These are phyloP conservation scores for Gallinago solitaria DNA, from an alignment of 2,797 vertebrate genomes.

Conservation along the genomic window DNA sequence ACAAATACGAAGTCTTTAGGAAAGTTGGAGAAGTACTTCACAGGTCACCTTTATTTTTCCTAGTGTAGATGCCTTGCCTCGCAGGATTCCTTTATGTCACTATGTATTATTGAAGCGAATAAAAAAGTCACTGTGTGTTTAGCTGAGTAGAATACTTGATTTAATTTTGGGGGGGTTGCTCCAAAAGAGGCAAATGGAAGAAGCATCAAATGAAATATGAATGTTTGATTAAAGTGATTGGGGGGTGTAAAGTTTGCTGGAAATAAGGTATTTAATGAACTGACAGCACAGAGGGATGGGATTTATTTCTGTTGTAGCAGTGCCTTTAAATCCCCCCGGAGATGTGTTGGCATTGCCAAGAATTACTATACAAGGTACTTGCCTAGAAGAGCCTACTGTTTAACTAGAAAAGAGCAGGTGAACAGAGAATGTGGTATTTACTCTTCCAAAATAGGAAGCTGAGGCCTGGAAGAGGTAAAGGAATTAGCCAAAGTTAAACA, in stretches of 20 bases:
- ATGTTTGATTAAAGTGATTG: neutral
- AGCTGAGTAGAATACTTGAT: neutral
- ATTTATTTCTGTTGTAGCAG: neutral
- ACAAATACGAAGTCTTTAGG: conserved; percentile 58
- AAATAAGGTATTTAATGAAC: neutral
- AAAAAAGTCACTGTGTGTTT: conserved; percentile 42
- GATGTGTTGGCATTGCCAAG: accelerated
- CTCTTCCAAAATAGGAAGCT: neutral
- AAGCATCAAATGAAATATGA: neutral
- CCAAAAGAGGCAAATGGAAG: neutral
- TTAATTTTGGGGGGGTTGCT: neutral
- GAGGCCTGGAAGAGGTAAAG: neutral
- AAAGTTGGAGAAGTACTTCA: conserved; percentile 58
- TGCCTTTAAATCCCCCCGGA: neutral
- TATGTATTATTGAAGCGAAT: conserved; percentile 43
- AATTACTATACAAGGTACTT: neutral
- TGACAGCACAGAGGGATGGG: neutral
- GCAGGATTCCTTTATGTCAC: conserved; percentile 62
- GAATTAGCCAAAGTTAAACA: neutral
- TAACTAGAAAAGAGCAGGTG: neutral
- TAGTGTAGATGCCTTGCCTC: conserved; percentile 48
- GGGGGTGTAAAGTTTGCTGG: neutral
- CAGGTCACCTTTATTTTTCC: conserved; percentile 71
- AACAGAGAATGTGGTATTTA: accelerated
- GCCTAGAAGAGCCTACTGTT: neutral